phyloP scores from a whole-genome alignment of 2,888 invertebrate species.

The Papilio protenor region DNA sequence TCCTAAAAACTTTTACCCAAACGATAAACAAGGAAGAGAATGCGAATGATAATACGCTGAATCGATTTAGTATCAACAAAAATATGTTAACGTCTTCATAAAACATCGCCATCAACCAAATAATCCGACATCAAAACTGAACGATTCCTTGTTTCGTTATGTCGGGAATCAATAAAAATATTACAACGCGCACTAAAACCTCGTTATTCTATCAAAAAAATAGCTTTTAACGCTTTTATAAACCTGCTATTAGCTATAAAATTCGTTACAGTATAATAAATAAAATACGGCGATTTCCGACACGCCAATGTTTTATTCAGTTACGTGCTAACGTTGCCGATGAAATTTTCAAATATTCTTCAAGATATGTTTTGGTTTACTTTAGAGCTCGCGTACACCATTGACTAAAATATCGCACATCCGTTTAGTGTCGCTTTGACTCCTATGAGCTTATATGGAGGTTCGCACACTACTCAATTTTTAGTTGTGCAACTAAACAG shows the following conservation, averaged over 20 bases:
- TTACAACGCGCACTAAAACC: slow-evolving; percentile 38
- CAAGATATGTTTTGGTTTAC: slow-evolving; percentile 22
- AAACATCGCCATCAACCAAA: slow-evolving; percentile 30
- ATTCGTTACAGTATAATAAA: slow-evolving; percentile 58
- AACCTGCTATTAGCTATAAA: slow-evolving; percentile 55
- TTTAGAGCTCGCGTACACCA: not conserved
- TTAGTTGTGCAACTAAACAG: too few species aligned
- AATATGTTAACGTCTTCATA: slow-evolving; percentile 32
- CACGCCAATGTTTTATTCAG: slow-evolving; percentile 63
- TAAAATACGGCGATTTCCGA: slow-evolving; percentile 58
- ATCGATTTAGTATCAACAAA: slow-evolving; percentile 41
- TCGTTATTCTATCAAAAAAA: slow-evolving; percentile 45
- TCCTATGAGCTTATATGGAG: too few species aligned
- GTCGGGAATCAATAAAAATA: slow-evolving; percentile 40
- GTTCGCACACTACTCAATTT: too few species aligned
- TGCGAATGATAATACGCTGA: slow-evolving; percentile 40
- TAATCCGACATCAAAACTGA: slow-evolving; percentile 30
- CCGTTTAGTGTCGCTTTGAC: too few species aligned
- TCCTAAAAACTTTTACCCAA: not conserved
- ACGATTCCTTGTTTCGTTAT: slow-evolving; percentile 27
- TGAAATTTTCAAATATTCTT: slow-evolving; percentile 53
- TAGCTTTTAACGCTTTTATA: slow-evolving; percentile 47
- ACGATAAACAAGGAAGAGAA: slow-evolving; percentile 5
- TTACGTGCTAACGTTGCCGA: slow-evolving; percentile 59
- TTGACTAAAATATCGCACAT: too few species aligned